phyloP scores from a whole-genome alignment of 2,113 vertebrate species.

The Vanacampus margaritifer region DNA sequence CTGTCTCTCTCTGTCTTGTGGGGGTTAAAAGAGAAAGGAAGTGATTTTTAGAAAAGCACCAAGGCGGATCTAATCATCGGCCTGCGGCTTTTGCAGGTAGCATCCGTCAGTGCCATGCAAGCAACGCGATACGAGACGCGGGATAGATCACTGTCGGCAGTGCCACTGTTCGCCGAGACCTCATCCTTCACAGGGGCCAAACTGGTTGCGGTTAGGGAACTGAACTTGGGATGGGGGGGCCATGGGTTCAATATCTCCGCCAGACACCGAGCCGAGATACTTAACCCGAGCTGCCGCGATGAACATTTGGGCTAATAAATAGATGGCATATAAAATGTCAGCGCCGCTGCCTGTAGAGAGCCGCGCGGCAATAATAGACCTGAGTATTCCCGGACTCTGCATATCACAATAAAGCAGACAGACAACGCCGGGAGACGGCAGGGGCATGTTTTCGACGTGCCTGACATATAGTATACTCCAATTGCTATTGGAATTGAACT shows the following conservation, averaged over 20 bases:
- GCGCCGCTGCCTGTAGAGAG: conserved; percentile 39
- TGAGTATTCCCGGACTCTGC: conserved; percentile 12
- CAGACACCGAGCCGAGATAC: conserved; percentile 70
- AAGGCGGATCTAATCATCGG: conserved; percentile 78
- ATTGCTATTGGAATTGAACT: not conserved
- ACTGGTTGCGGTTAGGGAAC: conserved; percentile 76
- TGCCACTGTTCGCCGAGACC: conserved; percentile 64
- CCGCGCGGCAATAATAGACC: conserved; percentile 39
- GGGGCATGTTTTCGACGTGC: conserved; percentile 3
- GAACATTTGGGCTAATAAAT: conserved; percentile 74
- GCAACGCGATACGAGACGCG: conserved; percentile 71
- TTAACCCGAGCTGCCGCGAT: conserved; percentile 74
- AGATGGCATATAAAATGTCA: conserved; percentile 75
- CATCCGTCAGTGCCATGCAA: conserved; percentile 75
- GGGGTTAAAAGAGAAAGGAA: conserved; percentile 60
- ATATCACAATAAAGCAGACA: conserved; percentile 17
- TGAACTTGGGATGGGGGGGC: conserved; percentile 75
- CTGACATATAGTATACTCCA: not conserved
- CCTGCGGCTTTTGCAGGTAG: conserved; percentile 48
- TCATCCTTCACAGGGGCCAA: conserved; percentile 71
- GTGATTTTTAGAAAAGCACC: conserved; percentile 74
- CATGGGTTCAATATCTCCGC: conserved; percentile 72
- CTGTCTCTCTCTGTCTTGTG: conserved; percentile 14
- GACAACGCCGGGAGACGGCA: conserved; percentile 4
- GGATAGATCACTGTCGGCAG: conserved; percentile 72